Evolutionary conservation across 1,140 invertebrate species (phyloP), one percentile per base, ranked within the genome.

Genomic region (Drosophila melanica): DNA sequence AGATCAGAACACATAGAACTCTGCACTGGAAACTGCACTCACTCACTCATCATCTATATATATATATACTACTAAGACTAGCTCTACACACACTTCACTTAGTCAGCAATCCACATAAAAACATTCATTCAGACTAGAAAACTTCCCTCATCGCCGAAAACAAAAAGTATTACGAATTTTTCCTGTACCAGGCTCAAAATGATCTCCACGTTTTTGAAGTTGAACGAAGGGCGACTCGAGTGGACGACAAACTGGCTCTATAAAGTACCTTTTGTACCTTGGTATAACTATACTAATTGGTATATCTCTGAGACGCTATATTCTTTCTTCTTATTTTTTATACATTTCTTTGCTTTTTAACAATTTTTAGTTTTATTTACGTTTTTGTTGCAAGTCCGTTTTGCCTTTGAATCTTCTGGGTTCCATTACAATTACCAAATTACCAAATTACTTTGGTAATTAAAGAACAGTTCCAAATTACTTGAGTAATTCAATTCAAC

Each of bases 161-260:
- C n/a, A n/a, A 57, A 44, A 73, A 72, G 69, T 72, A 72, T 72
- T 66, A 72, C 47, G n/a, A 57, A 66, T 53, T 54, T 66, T 53
- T 37, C 16, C 37, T 14, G 18, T 57, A 51, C 35, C 23, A 48
- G 16, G 47, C 51, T 37, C 68, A 41, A 51, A 72, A 74, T 74
- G 71, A 74, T 74, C 71, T 74, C 71, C 71, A 68, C 50, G 51
- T 39, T 55, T 42, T 70, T 57, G 62, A 71, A 74, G 57, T 60
- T 68, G 23, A 27, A 59, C 8, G 23, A 27, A 33, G 16, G 12
- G 7, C 41, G 39, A 62, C 39, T 57, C 55, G 42, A 16, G 39
- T 23, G 39, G 37, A 72, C 63, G 45, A 67, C 54, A 35, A 18
- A 41, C 41, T 39, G 47, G 69, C 69, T 72, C 63, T 59, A 68